Percentiles rank a stretch among this genome's conserved stretches.
These are phyloP conservation scores for Oreochromis mossambicus DNA, from an alignment of 2,797 vertebrate genomes.

Conservation along the genomic window DNA sequence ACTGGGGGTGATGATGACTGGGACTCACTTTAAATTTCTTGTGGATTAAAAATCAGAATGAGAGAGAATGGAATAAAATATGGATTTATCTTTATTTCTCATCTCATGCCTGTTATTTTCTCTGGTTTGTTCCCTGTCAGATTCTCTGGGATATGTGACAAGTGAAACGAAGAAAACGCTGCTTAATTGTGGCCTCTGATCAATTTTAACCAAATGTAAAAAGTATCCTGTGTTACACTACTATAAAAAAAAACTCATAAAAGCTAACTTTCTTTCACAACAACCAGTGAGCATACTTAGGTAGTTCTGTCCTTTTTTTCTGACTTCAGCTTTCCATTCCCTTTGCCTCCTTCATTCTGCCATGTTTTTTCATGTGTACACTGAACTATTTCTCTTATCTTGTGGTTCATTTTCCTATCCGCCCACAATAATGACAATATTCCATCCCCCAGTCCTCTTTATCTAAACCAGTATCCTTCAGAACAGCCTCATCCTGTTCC, in stretches of 20 bases:
- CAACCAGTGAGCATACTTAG: not conserved
- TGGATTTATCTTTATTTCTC: conserved; percentile 43
- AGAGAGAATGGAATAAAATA: conserved; percentile 66
- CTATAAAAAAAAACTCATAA: not conserved
- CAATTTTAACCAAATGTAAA: not conserved
- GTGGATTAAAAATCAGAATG: conserved; percentile 38
- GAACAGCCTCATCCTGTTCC: conserved; percentile 21
- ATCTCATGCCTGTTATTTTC: not conserved
- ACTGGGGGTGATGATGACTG: conserved; percentile 1
- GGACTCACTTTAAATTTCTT: conserved; percentile 32
- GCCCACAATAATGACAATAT: conserved; percentile 34
- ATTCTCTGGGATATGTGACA: not conserved
- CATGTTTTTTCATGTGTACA: not conserved
- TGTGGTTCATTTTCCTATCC: conserved; percentile 43
- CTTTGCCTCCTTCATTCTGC: not conserved
- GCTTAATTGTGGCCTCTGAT: not conserved
- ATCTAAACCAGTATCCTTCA: conserved; percentile 12
- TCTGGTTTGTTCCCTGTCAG: not conserved
- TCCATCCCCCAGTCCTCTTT: conserved; percentile 10
- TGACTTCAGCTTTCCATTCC: not conserved
- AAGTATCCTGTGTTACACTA: not conserved
- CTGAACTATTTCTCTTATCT: conserved; percentile 43
- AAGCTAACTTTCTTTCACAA: not conserved
- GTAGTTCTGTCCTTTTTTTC: not conserved
- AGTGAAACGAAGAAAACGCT: not conserved